Conservation (phyloP, 1,140 invertebrate species). For the Lepeophtheirus salmonis region DNA sequence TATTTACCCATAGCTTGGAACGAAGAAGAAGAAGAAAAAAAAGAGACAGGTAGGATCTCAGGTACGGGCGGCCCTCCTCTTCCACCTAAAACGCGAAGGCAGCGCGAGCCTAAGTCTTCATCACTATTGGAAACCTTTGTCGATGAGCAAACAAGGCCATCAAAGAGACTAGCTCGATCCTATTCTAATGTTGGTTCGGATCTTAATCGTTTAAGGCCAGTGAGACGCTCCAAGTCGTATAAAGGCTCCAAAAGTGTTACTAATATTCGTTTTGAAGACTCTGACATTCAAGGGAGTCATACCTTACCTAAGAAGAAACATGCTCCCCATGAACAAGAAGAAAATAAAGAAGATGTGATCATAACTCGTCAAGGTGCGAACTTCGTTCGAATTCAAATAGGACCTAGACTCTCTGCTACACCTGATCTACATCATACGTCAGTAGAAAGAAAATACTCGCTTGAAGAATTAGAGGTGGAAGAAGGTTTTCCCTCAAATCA, state of each 20-base stretch:
- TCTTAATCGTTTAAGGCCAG: background rate
- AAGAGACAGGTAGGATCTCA: too few species aligned
- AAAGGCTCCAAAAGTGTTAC: conserved; percentile 1
- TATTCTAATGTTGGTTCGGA: background rate
- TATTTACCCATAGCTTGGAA: too few species aligned
- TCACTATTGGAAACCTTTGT: background rate
- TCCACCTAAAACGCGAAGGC: background rate
- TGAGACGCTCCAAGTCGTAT: conserved; percentile 11
- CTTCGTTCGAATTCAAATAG: conserved; percentile 6
- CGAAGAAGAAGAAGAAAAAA: too few species aligned
- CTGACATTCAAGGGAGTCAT: conserved; percentile 2
- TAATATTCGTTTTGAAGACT: background rate
- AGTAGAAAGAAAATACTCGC: conserved; percentile 4
- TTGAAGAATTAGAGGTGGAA: conserved; percentile 13
- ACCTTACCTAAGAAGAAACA: background rate
- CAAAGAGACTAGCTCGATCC: background rate
- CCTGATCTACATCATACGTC: background rate
- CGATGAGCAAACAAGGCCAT: background rate
- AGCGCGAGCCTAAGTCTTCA: background rate
- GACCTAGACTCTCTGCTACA: background rate
- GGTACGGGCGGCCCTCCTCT: background rate
- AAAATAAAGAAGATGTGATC: background rate
- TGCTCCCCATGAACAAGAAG: background rate
- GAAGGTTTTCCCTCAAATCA: background rate
- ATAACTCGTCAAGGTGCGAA: background rate